Base-by-base conservation (phyloP, 2,113 vertebrate genomes). In the Rhinopomastus cyanomelas region DNA sequence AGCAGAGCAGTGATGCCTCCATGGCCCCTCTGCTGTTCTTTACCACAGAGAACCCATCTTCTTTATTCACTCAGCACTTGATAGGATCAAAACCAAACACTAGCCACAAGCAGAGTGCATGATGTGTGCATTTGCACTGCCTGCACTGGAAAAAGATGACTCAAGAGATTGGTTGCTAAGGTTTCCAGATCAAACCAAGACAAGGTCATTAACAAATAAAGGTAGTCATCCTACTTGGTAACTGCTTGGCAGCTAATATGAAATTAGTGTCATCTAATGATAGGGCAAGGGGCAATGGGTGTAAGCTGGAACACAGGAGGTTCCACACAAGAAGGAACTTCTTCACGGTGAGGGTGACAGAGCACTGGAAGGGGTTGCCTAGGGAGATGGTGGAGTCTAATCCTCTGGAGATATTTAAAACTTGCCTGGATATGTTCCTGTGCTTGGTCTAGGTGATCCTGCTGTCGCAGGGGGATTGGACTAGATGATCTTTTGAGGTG, bases 131-230 rank as follows among this genome's bases (percentile, higher is more conserved):
- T 39, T 55, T 71, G 42, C 30, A 56, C 4, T 65, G 36, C 13
- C 36, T 81, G 57, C 29, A 64, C 65, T 20, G 15, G 39, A 57
- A 71, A 56, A 52, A 74, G 66, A 27, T 37, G 32, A 30, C 32
- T 85, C 32, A 36, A 49, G 64, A 72, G 62, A 79, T 66, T n/a
- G 57, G 16, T 26, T 61, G 53, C 1, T 3, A 37, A 85, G 36
- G 62, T 61, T 84, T 92, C 62, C 74, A 67, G 36, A 81, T 36
- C 73, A 78, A 67, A 68, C 36, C 77, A 71, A 66, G 83, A 72
- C n/a, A 8, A 49, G 26, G 34, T 64, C 69, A 90, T 37, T 18
- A 81, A 44, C 12, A 87, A 87, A 64, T 76, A 85, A 69, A 81
- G 15, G 12, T 37, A 55, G 64, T 71, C 74, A 81, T 37, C 23